Percentiles rank a stretch among this genome's conserved stretches.
Conservation (phyloP, 1,140 invertebrate species). For the Penaeus chinensis region DNA sequence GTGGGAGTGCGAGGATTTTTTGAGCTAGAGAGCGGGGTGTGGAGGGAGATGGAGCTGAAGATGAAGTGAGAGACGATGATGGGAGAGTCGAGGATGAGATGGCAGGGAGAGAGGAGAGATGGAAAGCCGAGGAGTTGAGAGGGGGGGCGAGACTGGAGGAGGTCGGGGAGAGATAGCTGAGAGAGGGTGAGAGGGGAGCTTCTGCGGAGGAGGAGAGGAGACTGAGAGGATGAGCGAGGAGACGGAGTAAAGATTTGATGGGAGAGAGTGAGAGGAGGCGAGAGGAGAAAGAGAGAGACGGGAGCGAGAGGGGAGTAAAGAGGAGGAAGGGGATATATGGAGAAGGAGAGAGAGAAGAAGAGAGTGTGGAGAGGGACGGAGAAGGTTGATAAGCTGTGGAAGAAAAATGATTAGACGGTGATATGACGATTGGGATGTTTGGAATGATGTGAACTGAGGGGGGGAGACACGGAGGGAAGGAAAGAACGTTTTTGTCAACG, state of each 20-base stretch:
- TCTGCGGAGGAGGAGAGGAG: too few relatives aligned
- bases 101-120: not conserved
- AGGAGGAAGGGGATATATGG: too few relatives aligned
- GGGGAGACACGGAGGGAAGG: not conserved
- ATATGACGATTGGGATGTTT: too few relatives aligned
- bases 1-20: too few relatives aligned
- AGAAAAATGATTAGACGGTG: too few relatives aligned
- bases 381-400: too few relatives aligned
- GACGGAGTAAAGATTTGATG: too few relatives aligned
- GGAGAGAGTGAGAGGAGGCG: not conserved
- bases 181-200: not conserved
- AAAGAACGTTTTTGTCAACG: too few relatives aligned
- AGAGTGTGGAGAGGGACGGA: not conserved
- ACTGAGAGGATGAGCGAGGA: too few relatives aligned
- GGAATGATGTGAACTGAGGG: not conserved
- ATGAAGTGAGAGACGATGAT: not conserved
- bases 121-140: not conserved
- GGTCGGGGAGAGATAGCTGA: not conserved
- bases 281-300: not conserved
- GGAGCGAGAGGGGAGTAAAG: too few relatives aligned
- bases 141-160: not conserved
- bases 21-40: too few relatives aligned
- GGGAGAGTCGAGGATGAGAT: not conserved
- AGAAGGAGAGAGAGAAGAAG: not conserved
- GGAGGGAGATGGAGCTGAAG: not conserved